A percentile compares a stretch with the other conserved stretches of the same genome.
Evolutionary conservation across 2,113 vertebrate genomes (phyloP).

Genomic region (Nanorana parkeri): DNA sequence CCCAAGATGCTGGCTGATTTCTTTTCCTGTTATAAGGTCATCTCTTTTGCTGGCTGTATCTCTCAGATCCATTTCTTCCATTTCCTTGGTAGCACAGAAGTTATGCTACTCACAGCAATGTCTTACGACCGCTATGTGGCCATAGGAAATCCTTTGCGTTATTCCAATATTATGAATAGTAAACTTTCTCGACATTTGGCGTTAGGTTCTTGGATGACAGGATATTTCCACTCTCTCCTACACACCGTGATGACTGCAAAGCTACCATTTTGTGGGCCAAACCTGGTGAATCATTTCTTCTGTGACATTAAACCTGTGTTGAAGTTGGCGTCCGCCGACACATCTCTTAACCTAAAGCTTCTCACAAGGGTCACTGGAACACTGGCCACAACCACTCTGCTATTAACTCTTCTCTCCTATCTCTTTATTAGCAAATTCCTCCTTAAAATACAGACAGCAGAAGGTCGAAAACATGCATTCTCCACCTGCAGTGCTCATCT

Average conservation of each 20-base stretch:
- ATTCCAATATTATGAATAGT: conserved; percentile 12
- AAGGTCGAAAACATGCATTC: conserved; percentile 18
- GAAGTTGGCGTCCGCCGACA: conserved; percentile 20
- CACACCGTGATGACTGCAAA: conserved; percentile 12
- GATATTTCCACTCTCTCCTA: conserved; percentile 5
- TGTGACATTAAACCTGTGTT: conserved; percentile 33
- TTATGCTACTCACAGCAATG: conserved; percentile 29
- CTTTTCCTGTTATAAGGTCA: background rate
- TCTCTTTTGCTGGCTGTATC: conserved; percentile 39
- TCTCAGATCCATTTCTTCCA: conserved; percentile 41
- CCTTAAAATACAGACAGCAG: background rate
- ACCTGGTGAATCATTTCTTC: conserved; percentile 35
- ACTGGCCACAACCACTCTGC: conserved; percentile 4
- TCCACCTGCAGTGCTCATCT: conserved; percentile 44
- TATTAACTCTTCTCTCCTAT: conserved; percentile 36
- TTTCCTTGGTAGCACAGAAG: conserved; percentile 29
- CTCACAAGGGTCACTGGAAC: conserved; percentile 8
- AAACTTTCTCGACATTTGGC: conserved; percentile 1
- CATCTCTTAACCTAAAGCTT: conserved; percentile 36
- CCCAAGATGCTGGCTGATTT: conserved; percentile 28
- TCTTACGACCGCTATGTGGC: conserved; percentile 48
- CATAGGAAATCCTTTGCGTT: conserved; percentile 36
- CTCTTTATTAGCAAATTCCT: conserved; percentile 10
- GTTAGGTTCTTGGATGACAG: background rate
- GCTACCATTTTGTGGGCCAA: conserved; percentile 42